A percentile compares a stretch with the other conserved stretches of the same genome.
These are phyloP conservation scores for Eunapius fragilis DNA, from an alignment of 37 sponge, comb jelly and placozoan genomes.

Conservation along the genomic window DNA sequence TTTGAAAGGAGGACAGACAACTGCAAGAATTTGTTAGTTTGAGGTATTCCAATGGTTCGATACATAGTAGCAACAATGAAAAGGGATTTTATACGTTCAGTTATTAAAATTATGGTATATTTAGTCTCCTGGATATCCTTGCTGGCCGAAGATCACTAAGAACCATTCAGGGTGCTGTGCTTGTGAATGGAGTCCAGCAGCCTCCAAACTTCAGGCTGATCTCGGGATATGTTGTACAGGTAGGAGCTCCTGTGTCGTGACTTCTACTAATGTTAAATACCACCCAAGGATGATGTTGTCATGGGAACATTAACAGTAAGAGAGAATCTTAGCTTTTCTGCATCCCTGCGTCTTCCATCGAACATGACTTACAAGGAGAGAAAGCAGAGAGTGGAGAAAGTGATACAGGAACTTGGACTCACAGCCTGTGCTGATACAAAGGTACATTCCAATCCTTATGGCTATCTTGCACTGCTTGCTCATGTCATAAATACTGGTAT, in stretches of 20 bases:
- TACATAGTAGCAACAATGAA: too few relatives aligned
- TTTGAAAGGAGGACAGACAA: too few relatives aligned
- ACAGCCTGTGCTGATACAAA: conserved; percentile 36
- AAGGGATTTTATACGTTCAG: too few relatives aligned
- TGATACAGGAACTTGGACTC: conserved; percentile 77
- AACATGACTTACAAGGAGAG: conserved; percentile 27
- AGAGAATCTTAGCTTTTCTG: conserved; percentile 85
- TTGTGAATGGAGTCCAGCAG: conserved; percentile 54
- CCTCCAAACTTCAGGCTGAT: conserved; percentile 68
- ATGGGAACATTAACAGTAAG: conserved; percentile 86
- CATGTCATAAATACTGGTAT: too few relatives aligned
- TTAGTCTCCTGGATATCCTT: conserved; percentile 69
- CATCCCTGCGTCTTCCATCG: conserved; percentile 75
- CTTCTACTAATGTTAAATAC: neutral
- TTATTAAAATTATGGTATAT: too few relatives aligned
- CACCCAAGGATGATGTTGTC: conserved; percentile 75
- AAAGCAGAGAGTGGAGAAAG: conserved; percentile 68
- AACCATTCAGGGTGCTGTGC: conserved; percentile 36
- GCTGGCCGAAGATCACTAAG: conserved; percentile 57
- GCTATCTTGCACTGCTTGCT: too few relatives aligned
- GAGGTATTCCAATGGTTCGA: too few relatives aligned
- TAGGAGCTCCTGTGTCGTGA: neutral
- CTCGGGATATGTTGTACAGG: conserved; percentile 77
- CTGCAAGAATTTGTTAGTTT: too few relatives aligned
- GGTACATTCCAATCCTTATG: conserved; percentile 18